Conservation (phyloP, 2,113 vertebrate genomes). For the Hepsetus odoe region DNA sequence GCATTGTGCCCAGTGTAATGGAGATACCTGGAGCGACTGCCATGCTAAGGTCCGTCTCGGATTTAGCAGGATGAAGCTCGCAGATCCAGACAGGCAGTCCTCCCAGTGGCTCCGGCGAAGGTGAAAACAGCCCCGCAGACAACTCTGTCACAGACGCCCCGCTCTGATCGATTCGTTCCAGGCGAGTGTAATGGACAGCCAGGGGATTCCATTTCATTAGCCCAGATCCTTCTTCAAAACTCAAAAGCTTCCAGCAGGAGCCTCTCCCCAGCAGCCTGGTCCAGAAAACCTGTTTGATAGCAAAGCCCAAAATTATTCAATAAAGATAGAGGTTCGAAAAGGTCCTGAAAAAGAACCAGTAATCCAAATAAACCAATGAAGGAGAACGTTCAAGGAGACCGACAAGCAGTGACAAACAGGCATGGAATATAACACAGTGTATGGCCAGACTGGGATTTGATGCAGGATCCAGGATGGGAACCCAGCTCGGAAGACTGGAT, state of each 20-base stretch:
- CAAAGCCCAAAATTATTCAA: background rate
- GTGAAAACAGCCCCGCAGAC: constrained; percentile 65
- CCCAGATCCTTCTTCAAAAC: constrained; percentile 68
- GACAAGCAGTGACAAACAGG: background rate
- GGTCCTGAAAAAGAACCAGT: background rate
- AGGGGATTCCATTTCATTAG: constrained; percentile 75
- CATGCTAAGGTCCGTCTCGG: constrained; percentile 10
- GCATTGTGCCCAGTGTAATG: background rate
- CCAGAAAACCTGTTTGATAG: background rate
- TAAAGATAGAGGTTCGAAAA: background rate
- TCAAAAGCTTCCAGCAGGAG: constrained; percentile 41
- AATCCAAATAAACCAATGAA: background rate
- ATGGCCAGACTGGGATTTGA: constrained; percentile 43
- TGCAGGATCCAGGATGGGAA: constrained; percentile 38
- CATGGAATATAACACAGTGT: background rate
- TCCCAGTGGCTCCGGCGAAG: constrained; percentile 66
- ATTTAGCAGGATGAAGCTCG: constrained; percentile 45
- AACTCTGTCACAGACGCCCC: constrained; percentile 74
- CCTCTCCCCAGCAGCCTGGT: background rate
- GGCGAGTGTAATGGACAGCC: constrained; percentile 70
- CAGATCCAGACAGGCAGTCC: constrained; percentile 69
- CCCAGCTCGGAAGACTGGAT: background rate
- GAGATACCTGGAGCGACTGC: background rate
- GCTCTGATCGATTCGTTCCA: constrained; percentile 79
- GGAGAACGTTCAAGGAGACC: background rate